Evolutionary conservation across 2,113 vertebrate species (phyloP).

Genomic region (Heloderma charlesbogerti): DNA sequence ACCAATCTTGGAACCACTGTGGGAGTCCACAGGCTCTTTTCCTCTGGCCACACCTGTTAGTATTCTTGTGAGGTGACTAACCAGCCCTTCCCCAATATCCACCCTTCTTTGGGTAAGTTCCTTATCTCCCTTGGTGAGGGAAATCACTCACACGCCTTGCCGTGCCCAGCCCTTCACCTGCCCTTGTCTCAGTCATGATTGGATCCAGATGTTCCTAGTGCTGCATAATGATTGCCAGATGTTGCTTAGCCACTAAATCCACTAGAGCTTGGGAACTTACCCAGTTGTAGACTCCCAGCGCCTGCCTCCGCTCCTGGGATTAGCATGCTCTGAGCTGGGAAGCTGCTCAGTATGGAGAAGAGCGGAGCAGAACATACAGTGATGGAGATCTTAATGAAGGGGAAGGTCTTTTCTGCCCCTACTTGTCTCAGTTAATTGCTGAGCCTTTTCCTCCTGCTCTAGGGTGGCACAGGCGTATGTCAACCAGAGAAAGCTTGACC

Average conservation of each 20-base stretch:
- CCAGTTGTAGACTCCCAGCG: slow-evolving; percentile 15
- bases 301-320: slow-evolving; percentile 3
- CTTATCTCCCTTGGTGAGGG: not conserved
- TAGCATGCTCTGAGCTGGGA: slow-evolving; percentile 23
- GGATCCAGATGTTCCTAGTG: not conserved
- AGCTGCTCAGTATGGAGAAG: not conserved
- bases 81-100: not conserved
- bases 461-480: slow-evolving; percentile 95
- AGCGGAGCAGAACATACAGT: not conserved
- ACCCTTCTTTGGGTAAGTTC: not conserved
- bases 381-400: not conserved
- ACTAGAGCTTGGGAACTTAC: slow-evolving; percentile 35
- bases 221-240: slow-evolving; percentile 28
- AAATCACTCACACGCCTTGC: not conserved
- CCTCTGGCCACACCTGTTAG: not conserved
- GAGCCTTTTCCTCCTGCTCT: not conserved
- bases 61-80: not conserved
- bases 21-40: not conserved
- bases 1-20: not conserved
- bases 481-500: slow-evolving; percentile 95
- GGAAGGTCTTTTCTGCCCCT: not conserved
- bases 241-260: slow-evolving; percentile 22
- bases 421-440: not conserved
- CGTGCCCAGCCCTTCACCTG: not conserved
- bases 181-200: not conserved